Evolutionary conservation across 2,113 vertebrate species (phyloP), one percentile per base, ranked within the genome.

Genomic region (Dipodomys stephensi): DNA sequence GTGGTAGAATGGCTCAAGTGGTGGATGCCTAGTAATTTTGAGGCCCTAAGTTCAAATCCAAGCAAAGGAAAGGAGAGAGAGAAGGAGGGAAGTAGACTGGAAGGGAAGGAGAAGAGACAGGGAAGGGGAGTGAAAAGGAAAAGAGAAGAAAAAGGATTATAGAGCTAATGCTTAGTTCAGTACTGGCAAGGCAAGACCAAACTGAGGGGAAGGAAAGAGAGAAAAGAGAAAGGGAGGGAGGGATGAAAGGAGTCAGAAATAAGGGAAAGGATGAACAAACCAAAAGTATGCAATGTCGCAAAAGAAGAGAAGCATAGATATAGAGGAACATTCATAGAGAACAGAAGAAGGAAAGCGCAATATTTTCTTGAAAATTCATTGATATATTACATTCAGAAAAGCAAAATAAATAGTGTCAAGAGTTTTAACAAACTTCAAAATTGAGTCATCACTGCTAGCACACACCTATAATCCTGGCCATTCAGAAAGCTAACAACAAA

Each of bases 391-490:
- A 88, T 68, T 83, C 60, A 91, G 28, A 35, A 94, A 86, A 77
- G 60, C 15, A n/a, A 86, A 94, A 28, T 86, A 83, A 64, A 62
- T 27, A 90, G 32, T 84, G 44, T 94, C n/a, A 86, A 86, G 8
- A 83, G 35, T 71, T 71, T 92, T 78, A 96, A 90, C 23, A 88
- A 88, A 57, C 83, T 27, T 90, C 46, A 80, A 93, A 83, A 12
- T 49, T 49, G 49, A 49, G 49, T 12, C 49, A 49, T 12, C 60
- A 83, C 73, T 39, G 60, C 4, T 62, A 15, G 20, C 60, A 16
- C 60, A 62, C 60, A 22, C 20, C 60, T 62, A 22, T 22, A 62
- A 62, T 62, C 60, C 60, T 62, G 16, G 60, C 60, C 16, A 62
- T 22, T 62, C 60, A 62, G 60, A 22, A 62, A 22, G 60, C 60